Evolutionary conservation across 2,888 invertebrate species (phyloP), one percentile per base, ranked within the genome.

Genomic region (Teleogryllus oceanicus): DNA sequence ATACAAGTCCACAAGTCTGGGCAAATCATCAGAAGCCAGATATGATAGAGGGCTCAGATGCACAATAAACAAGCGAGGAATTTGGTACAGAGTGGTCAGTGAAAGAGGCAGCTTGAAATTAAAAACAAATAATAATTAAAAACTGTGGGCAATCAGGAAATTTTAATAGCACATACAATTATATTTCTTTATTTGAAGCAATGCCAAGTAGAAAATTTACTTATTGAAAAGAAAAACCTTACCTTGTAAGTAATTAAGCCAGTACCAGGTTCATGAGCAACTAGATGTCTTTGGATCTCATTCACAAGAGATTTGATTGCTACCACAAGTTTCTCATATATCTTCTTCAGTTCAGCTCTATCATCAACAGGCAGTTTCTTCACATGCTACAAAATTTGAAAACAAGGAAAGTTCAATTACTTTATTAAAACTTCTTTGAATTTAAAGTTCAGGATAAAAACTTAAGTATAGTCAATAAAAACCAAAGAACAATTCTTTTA

Each of bases 341-440:
- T 88, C n/a, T 88, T 89, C 83, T 92, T 90, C 0, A 94, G 84
- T 80, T 92, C 90, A 80, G 89, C 89, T 2, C 88, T 85, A 83
- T 94, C 93, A 84, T 94, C 91, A 0, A 92, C 88, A 82, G 88
- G 85, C 84, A 91, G 87, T 78, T 89, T 87, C 78, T 87, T 89
- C 49, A 93, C 85, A 88, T 93, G 92, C 89, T 92, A 84, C 16
- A 80, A 81, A 78, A 18, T n/a, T 12, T 12, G 37, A 77, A 49
- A 77, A 77, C 13, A 77, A 62, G 62, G 62, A 0, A 62, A 11
- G n/a, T 62, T 62, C 37, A 37, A 37, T 37, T 37, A 5, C 8
- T 37, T 37, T 37, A 37, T 37, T 37, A 37, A 37, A 37, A 37
- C 37, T 37, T 4, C 37, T 37, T 5, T 37, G 37, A 37, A 37